Conservation (phyloP, 2,888 invertebrate species). For the Cheilosia grossa region DNA sequence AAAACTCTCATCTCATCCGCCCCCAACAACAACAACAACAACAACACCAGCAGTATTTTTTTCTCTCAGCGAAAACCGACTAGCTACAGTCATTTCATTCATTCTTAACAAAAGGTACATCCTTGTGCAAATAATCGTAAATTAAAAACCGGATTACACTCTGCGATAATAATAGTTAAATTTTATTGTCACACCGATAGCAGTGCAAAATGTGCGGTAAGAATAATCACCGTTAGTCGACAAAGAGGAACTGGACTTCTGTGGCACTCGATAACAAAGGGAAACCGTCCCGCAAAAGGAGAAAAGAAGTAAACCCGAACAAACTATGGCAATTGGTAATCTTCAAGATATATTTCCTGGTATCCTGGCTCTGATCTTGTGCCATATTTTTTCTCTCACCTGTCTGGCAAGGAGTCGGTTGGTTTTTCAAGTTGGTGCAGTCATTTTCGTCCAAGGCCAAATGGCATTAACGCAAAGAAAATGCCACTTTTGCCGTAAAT, state of each 20-base stretch:
- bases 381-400: constrained; percentile 72
- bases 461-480: constrained; percentile 60
- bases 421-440: constrained; percentile 19
- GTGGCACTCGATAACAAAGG: background rate
- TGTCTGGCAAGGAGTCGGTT: constrained; percentile 63
- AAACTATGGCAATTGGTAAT: constrained; percentile 72
- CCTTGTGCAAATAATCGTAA: constrained; percentile 56
- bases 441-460: constrained; percentile 57
- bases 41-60: background rate
- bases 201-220: constrained; percentile 49
- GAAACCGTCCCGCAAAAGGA: constrained; percentile 15
- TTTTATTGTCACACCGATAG: constrained; percentile 73
- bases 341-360: constrained; percentile 70
- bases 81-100: background rate
- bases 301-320: constrained; percentile 34
- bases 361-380: constrained; percentile 69
- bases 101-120: background rate
- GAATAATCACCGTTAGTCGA: constrained; percentile 59
- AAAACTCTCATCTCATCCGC: background rate
- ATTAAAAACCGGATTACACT: constrained; percentile 67
- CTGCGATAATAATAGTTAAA: constrained; percentile 69
- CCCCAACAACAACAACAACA: background rate
- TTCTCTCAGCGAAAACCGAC: background rate
- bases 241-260: constrained; percentile 25
- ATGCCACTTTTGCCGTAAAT: constrained; percentile 66